Base-by-base conservation (phyloP, 2,113 vertebrate genomes). In the Oxyura jamaicensis region DNA sequence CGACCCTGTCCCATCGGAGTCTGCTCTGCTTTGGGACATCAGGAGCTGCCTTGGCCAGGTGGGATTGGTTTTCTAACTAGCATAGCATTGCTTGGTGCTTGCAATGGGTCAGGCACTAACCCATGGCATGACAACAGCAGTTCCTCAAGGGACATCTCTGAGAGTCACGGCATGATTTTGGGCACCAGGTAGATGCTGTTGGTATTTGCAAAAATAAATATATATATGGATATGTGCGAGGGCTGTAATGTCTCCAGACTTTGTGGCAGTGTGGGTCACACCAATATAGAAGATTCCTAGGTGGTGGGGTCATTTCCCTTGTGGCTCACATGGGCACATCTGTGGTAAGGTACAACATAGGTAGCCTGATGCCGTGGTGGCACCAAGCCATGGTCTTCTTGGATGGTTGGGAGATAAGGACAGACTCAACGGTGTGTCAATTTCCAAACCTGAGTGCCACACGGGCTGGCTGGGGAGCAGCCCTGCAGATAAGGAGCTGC, bases 21-120 rank as follows among this genome's bases (percentile, higher is more conserved):
- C 19, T 44, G 3, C 17, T 31, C 6, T 15, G 1, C 18, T 74
- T 59, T 4, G n/a, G 52, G 44, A 11, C 5, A 1, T 5, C 1
- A 4, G 56, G 22, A 65, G 18, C 55, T 53, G 31, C 13, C 22
- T 26, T 33, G 46, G 41, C 41, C 29, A 48, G 22, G 12, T n/a
- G 26, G 36, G 56, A n/a, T 0, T n/a, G 36, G 8, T 71, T 86
- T 93, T 52, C 39, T 22, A 28, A 8, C 74, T 68, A 46, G 17
- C 39, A 11, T 18, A 75, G 16, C 4, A 19, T 11, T 23, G 4
- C 17, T n/a, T 8, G 19, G 19, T 46, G 33, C 52, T 50, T 58
- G 25, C 25, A 60, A 6, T 36, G 33, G 36, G 81, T 36, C 25
- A 28, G 36, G 7, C 14, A 29, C 35, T 63, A 28, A 65, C 13